Percentiles rank a stretch among this genome's conserved stretches.
Evolutionary conservation across 2,113 vertebrate species (phyloP).

Genomic region (Anas platyrhynchos): DNA sequence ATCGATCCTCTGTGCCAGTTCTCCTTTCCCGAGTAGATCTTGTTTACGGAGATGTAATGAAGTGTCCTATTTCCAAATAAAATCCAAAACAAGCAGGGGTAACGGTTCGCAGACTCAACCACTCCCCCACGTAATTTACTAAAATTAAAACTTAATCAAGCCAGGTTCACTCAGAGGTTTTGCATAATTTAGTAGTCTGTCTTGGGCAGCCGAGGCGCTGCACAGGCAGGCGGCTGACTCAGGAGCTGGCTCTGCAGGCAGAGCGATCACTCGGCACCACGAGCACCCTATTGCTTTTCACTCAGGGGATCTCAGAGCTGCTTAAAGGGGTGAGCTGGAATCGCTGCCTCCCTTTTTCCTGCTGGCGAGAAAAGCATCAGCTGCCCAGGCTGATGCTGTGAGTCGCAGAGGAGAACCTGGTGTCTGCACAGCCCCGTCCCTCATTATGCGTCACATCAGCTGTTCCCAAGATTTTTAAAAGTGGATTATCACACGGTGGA

Average conservation of each 20-base stretch:
- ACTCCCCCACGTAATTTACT: constrained; percentile 84
- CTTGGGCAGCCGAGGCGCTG: constrained; percentile 29
- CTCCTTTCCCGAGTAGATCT: constrained; percentile 81
- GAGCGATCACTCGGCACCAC: neutral
- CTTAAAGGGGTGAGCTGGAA: neutral
- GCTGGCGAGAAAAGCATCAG: neutral
- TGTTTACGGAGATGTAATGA: constrained; percentile 65
- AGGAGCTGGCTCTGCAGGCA: neutral
- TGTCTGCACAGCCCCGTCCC: neutral
- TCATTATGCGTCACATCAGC: neutral
- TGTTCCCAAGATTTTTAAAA: neutral
- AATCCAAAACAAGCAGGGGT: constrained; percentile 77
- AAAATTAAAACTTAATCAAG: constrained; percentile 96
- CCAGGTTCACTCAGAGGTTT: constrained; percentile 80
- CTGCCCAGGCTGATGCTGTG: neutral
- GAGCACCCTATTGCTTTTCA: neutral
- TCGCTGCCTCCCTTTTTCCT: neutral
- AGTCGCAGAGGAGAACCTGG: neutral
- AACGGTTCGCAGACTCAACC: constrained; percentile 79
- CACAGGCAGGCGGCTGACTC: constrained; percentile 25
- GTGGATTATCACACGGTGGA: neutral
- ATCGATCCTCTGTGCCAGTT: constrained; percentile 60
- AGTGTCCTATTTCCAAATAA: constrained; percentile 80
- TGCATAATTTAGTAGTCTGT: constrained; percentile 86
- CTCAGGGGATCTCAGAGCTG: neutral